A percentile compares a stretch with the other conserved stretches of the same genome.
Conservation (phyloP, 2,113 vertebrate genomes). For the Lepisosteus osseus region DNA sequence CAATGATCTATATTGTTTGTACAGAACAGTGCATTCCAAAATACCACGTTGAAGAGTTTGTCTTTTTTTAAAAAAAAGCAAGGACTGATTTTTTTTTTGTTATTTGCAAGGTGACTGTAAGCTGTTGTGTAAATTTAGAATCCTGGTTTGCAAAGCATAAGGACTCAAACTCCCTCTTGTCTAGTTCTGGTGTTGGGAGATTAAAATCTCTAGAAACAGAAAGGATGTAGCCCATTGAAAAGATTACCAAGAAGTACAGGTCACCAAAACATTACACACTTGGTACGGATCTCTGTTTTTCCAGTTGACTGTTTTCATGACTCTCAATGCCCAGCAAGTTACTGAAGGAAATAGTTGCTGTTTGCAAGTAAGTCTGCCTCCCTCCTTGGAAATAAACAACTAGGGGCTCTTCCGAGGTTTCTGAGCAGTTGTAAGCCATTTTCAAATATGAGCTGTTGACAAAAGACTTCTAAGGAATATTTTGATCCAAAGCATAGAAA, state of each 20-base stretch:
- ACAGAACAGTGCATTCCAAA: constrained; percentile 84
- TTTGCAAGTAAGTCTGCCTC: constrained; percentile 41
- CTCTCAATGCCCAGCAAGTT: constrained; percentile 59
- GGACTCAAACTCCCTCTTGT: constrained; percentile 50
- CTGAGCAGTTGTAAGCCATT: constrained; percentile 57
- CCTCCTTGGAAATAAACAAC: constrained; percentile 39
- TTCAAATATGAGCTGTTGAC: constrained; percentile 49
- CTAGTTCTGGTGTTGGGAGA: constrained; percentile 58
- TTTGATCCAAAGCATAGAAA: constrained; percentile 72
- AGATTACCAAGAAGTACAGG: constrained; percentile 67
- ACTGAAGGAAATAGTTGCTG: constrained; percentile 62
- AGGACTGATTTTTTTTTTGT: constrained; percentile 74
- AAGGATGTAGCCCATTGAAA: constrained; percentile 62
- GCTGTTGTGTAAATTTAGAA: constrained; percentile 88
- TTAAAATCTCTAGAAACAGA: constrained; percentile 56
- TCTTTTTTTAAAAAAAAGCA: constrained; percentile 65
- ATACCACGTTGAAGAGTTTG: constrained; percentile 68
- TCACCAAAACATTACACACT: constrained; percentile 75
- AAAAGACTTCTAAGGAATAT: constrained; percentile 59
- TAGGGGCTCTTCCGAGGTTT: constrained; percentile 54
- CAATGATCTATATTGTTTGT: constrained; percentile 74
- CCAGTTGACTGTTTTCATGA: constrained; percentile 46
- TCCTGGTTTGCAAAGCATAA: constrained; percentile 72
- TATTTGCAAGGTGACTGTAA: constrained; percentile 72
- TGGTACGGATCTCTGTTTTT: constrained; percentile 67